These are phyloP conservation scores for Euthynnus affinis DNA, from an alignment of 2,797 vertebrate genomes.

Conservation along the genomic window DNA sequence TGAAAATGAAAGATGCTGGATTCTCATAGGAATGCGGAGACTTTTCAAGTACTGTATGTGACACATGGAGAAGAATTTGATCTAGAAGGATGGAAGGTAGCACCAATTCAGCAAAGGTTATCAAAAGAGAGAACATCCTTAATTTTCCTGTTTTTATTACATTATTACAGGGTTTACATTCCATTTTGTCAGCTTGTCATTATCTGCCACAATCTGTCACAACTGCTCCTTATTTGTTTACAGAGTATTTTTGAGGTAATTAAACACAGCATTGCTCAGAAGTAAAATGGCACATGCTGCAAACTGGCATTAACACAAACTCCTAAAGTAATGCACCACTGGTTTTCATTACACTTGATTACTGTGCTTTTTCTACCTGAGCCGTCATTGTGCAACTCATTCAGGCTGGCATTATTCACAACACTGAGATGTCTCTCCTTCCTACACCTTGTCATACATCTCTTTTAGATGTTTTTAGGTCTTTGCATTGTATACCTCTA, in stretches of 20 bases:
- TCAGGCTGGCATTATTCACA: conserved; percentile 54
- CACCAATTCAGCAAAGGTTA: conserved; percentile 75
- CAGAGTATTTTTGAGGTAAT: conserved; percentile 72
- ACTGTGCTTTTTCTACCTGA: conserved; percentile 69
- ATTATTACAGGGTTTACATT: conserved; percentile 86
- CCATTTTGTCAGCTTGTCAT: conserved; percentile 84
- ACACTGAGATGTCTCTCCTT: conserved; percentile 59
- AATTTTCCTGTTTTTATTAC: conserved; percentile 71
- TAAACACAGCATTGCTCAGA: conserved; percentile 68
- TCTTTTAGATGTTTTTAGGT: conserved; percentile 69
- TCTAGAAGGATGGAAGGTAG: conserved; percentile 74
- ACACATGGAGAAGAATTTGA: conserved; percentile 59
- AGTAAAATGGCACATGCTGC: conserved; percentile 61
- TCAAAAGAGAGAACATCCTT: conserved; percentile 77
- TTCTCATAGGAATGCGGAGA: conserved; percentile 55
- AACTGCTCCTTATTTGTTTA: conserved; percentile 82
- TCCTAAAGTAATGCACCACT: conserved; percentile 63
- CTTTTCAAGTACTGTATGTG: conserved; percentile 44
- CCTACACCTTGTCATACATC: conserved; percentile 64
- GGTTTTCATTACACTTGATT: conserved; percentile 66
- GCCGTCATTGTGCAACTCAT: conserved; percentile 59
- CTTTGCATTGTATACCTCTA: conserved; percentile 79
- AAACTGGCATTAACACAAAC: conserved; percentile 63
- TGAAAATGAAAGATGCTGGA: conserved; percentile 61
- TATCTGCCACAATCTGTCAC: conserved; percentile 72